Conservation (phyloP, 2,797 vertebrate species). For the Xenentodon cancila region DNA sequence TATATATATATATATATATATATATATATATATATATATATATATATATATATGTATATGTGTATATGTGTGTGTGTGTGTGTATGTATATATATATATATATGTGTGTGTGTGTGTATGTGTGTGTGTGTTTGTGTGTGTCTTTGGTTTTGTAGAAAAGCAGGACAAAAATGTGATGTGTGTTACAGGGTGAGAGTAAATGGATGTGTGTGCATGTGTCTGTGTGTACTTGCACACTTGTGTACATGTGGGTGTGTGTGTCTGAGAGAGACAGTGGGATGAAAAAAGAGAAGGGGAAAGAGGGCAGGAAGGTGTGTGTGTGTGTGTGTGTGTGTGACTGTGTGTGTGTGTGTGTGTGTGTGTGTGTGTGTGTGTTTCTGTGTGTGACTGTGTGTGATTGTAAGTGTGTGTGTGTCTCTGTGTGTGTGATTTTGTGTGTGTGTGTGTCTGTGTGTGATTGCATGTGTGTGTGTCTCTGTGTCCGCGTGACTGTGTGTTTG, state of each 20-base stretch:
- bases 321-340: slow-evolving; percentile 10
- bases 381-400: no score
- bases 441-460: no score
- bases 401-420: no score
- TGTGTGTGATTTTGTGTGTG: no score
- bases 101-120: no score
- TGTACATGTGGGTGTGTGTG: slow-evolving; percentile 67
- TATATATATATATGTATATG: neutral
- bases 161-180: neutral
- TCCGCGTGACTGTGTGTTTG: no score
- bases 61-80: neutral
- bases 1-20: neutral
- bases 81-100: neutral
- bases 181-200: slow-evolving; percentile 6
- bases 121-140: no score
- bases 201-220: slow-evolving; percentile 39
- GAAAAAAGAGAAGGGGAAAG: slow-evolving; percentile 65
- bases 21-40: neutral
- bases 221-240: slow-evolving; percentile 55
- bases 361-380: no score
- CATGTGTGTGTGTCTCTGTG: no score
- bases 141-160: no score
- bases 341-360: no score
- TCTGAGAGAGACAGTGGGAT: slow-evolving; percentile 60
- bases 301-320: slow-evolving; percentile 53